Evolutionary conservation across 2,113 vertebrate species (phyloP), one percentile per base, ranked within the genome.

Genomic region (Pandion haliaetus): DNA sequence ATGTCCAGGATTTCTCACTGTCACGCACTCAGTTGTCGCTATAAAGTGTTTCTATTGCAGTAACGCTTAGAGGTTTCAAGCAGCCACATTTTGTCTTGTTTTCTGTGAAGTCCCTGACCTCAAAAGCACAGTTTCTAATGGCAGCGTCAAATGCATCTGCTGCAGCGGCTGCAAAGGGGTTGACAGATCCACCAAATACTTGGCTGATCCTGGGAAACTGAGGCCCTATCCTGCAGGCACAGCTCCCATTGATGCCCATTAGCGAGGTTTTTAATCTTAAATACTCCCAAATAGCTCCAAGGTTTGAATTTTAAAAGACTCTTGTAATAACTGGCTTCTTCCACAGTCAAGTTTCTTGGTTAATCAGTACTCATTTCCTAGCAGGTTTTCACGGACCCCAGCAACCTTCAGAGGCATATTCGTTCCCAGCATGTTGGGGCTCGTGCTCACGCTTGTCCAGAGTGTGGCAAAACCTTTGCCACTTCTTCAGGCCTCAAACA

Each of bases 311-410:
- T 87, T 86, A 54, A 78, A 59, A 80, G 49, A 12, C 26, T 86
- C 49, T 90, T 92, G 62, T 92, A 93, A 55, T 94, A 88, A 80
- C 85, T 95, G 95, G 50, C 89, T 96, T 95, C 91, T 91, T 97
- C 82, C 52, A 14, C 98, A 52, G 45, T 95, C 84, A 98, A 98
- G 97, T 98, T 96, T 98, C 98, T 94, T 96, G 97, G 98, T 98
- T 98, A 98, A 98, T 98, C 93, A 98, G 98, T 99, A 98, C 99
- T 98, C 98, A 98, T 99, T 98, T 99, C 99, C 99, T 99, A 99
- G 99, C 99, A 99, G 99, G 99, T 99, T 99, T 99, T 99, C 99
- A 99, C 99, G 98, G 99, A 99, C 99, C 99, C 99, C 98, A 99
- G 99, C 99, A 99, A 99, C 99, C 99, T 99, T 85, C 99, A 99